Conservation (phyloP, 2,888 invertebrate genomes). For the Gari tellinella region DNA sequence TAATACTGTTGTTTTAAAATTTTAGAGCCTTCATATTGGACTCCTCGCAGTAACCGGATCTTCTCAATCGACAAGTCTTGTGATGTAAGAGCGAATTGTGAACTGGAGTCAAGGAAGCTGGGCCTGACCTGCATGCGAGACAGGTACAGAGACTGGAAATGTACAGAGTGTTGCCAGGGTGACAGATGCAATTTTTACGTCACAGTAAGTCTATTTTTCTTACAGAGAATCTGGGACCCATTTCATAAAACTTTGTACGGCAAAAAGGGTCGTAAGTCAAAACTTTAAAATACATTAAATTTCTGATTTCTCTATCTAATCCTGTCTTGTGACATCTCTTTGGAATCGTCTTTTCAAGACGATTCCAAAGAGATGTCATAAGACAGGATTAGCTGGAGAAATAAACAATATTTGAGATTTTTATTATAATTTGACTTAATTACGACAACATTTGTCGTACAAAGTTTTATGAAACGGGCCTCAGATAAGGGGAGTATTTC, state of each 20-base stretch:
- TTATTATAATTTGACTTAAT: too few species aligned
- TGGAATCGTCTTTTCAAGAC: too few species aligned
- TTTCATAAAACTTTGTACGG: too few species aligned
- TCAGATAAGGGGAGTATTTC: too few species aligned
- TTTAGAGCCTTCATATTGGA: constrained; percentile 97
- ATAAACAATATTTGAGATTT: too few species aligned
- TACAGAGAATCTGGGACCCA: neutral
- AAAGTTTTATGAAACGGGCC: too few species aligned
- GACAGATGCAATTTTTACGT: constrained; percentile 98
- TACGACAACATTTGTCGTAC: too few species aligned
- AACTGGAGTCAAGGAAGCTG: constrained; percentile 87
- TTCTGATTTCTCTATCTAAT: neutral
- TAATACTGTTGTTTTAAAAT: too few species aligned
- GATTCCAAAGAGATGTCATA: too few species aligned
- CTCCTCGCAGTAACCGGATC: constrained; percentile 95
- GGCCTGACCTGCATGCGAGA: constrained; percentile 81
- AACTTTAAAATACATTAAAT: neutral
- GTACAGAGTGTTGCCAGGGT: constrained; percentile 97
- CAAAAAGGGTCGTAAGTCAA: too few species aligned
- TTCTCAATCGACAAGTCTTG: constrained; percentile 96
- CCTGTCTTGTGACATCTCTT: too few species aligned
- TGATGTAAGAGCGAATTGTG: constrained; percentile 92
- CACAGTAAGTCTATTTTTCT: constrained; percentile 90
- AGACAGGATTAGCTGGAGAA: too few species aligned
- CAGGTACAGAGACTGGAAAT: constrained; percentile 97